Evolutionary conservation across 1,140 invertebrate genomes (phyloP), one percentile per base, ranked within the genome.

Genomic region (Papilio polyxenes): DNA sequence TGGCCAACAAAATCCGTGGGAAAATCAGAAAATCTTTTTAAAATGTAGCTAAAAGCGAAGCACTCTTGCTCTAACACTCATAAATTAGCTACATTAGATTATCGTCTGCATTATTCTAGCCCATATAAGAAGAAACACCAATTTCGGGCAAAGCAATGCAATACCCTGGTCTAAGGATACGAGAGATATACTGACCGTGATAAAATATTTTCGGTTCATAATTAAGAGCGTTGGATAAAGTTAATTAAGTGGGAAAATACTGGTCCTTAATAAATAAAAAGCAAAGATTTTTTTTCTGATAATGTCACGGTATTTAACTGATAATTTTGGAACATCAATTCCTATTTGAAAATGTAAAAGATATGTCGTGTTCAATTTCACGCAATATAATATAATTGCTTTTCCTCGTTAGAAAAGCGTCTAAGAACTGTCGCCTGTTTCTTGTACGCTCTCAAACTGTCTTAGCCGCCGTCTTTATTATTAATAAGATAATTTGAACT

Each of bases 11-110:
- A 82, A 87, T 83, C 87, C 91, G 91, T 93, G 92, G 89, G 92
- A 93, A 93, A 92, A 92, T 90, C 88, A 78, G 81, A 72, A 82
- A 81, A 77, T 86, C 87, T 91, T 92, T 92, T 93, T 91, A 90
- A 92, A 90, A 91, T 87, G 86, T 86, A 87, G 80, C 86, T 89
- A 84, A 87, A 89, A 89, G 84, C 82, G 69, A 78, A 83, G 72
- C 82, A 65, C 51, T 80, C 84, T 85, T 48, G 44, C 78, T 59
- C 59, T 48, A 13, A 80, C 78, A 72, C 69, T 85, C 83, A 86
- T 91, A 87, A 87, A 90, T 90, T 89, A 89, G 80, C 79, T 80
- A 79, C 84, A 89, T 89, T 89, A 89, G 90, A 91, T 90, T 89
- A 90, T 82, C 74, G 77, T 69, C 53, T 80, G 77, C 85, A 85